Conservation (phyloP, 2,888 invertebrate genomes). For the Latrodectus elegans region DNA sequence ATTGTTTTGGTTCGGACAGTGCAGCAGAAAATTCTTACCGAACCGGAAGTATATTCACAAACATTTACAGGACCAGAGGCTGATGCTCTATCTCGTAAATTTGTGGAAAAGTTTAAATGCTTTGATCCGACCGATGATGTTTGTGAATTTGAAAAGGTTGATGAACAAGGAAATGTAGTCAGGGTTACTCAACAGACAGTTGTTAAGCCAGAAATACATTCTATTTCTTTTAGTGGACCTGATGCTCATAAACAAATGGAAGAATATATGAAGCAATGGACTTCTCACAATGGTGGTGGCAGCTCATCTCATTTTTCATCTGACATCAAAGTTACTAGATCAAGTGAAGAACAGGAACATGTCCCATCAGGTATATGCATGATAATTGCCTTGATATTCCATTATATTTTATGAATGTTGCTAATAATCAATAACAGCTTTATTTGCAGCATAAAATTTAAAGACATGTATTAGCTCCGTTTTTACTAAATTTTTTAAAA, state of each 20-base stretch:
- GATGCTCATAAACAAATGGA: slow-evolving; percentile 78
- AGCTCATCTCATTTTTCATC: slow-evolving; percentile 15
- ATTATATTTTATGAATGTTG: not conserved
- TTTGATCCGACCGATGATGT: slow-evolving; percentile 68
- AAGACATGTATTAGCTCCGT: not conserved
- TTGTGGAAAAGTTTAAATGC: slow-evolving; percentile 74
- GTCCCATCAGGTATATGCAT: slow-evolving; percentile 58
- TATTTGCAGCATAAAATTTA: not conserved
- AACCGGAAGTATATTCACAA: slow-evolving; percentile 64
- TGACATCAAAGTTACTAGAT: slow-evolving; percentile 16
- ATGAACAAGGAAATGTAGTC: slow-evolving; percentile 70
- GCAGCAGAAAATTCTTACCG: slow-evolving; percentile 44
- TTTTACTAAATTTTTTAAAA: not conserved
- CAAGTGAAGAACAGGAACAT: slow-evolving; percentile 24
- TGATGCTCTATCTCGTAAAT: slow-evolving; percentile 77
- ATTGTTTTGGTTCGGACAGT: slow-evolving; percentile 65
- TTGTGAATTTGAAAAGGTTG: slow-evolving; percentile 70
- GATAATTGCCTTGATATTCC: slow-evolving; percentile 6
- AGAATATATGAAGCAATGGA: slow-evolving; percentile 76
- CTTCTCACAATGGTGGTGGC: slow-evolving; percentile 35
- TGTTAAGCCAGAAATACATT: slow-evolving; percentile 77
- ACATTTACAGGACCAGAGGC: slow-evolving; percentile 78
- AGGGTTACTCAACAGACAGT: slow-evolving; percentile 74
- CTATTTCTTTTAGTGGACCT: slow-evolving; percentile 78
- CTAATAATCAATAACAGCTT: not conserved